Conservation (phyloP, 2,113 vertebrate genomes). For the Andinoacara biseriatus region DNA sequence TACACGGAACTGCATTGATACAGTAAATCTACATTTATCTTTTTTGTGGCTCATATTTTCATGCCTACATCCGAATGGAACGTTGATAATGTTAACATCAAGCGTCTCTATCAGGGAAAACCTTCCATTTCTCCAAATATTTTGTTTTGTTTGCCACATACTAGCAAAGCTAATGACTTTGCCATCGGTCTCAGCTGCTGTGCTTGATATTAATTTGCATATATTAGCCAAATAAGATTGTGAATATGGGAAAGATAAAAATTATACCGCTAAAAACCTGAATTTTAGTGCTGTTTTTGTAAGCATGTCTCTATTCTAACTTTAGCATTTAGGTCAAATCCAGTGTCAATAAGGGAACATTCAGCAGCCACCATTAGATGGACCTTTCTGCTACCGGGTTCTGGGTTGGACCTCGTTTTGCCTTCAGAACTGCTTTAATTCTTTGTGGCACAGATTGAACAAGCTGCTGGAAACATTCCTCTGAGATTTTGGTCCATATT, state of each 20-base stretch:
- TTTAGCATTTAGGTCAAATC: neutral
- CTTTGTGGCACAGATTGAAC: neutral
- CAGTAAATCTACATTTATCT: neutral
- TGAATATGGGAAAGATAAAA: neutral
- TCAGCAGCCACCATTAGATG: too few species aligned
- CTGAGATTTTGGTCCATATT: neutral
- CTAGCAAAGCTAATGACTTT: neutral
- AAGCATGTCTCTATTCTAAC: neutral
- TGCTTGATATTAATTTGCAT: neutral
- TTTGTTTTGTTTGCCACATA: neutral
- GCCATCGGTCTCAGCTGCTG: neutral
- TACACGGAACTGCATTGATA: neutral
- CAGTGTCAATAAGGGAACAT: neutral
- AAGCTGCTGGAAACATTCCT: neutral
- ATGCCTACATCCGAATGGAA: neutral
- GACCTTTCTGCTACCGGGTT: neutral
- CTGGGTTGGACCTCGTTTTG: neutral
- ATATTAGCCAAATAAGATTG: slow-evolving; percentile 5
- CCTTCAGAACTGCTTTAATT: neutral
- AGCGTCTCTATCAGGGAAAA: neutral
- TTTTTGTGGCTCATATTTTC: neutral
- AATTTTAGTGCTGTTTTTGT: neutral
- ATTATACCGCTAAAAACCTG: neutral
- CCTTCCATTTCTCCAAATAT: neutral
- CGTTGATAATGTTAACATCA: neutral